Evolutionary conservation across 2,888 invertebrate species (phyloP), one percentile per base, ranked within the genome.

Genomic region (Polylopha cassiicola): DNA sequence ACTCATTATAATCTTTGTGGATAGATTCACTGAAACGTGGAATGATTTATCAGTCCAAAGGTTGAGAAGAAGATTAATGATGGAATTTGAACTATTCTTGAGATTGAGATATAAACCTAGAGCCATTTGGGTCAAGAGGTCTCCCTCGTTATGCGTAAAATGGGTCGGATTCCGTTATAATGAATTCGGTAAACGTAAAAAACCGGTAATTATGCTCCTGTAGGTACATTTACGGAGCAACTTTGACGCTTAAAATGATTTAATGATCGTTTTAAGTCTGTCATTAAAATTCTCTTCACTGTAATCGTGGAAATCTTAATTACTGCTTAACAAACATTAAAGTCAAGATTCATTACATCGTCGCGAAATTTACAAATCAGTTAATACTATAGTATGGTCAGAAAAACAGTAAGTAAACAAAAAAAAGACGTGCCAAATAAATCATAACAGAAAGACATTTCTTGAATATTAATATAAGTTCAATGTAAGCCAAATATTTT

Each of bases 191-290:
- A 30, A 26, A 27, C 36, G 47, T 51, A 58, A 60, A 56, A 58
- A 51, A 50, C 45, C 41, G 51, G 48, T 54, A 60, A 54, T 53
- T 55, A 52, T 29, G 20, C n/a, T 16, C 20, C 18, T 32, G 31
- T 15, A 32, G n/a, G 56, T 51, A 49, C 41, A 39, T 26, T 45
- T 42, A 45, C 43, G 44, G 6, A 11, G 30, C 26, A 30, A 41
- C 29, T 41, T 41, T 41, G 21, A 36, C 36, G 30, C 34, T 41
- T 36, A 36, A 9, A 30, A 41, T 41, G 34, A 41, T 30, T 26
- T 41, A 41, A 26, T 29, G 34, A 11, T 17, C 24, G 8, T 24
- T 30, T 41, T n/a, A 16, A 29, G 11, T 41, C 21, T 30, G 34
- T 15, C 34, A 39, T 30, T 36, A 24, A 34, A 41, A 30, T 29